These are phyloP conservation scores for Sterrhoptilus dennistouni DNA, from an alignment of 2,113 vertebrate genomes.

Conservation along the genomic window DNA sequence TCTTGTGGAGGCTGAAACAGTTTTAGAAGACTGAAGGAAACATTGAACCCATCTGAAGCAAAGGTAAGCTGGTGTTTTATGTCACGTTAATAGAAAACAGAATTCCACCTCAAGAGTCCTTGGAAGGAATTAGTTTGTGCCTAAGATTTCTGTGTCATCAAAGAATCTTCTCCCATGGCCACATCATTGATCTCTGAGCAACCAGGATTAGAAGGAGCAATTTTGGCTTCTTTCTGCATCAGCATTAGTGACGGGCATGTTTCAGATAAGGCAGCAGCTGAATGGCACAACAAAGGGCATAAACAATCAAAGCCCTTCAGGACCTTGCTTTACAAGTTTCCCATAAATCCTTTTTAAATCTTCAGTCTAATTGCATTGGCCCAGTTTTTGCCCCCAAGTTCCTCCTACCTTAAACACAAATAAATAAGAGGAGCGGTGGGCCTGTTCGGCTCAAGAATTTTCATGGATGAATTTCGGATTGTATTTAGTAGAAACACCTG, in stretches of 20 bases:
- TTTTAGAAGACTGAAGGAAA: neutral
- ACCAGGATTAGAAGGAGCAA: neutral
- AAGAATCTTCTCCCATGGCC: neutral
- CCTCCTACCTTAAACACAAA: neutral
- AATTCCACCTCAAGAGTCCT: neutral
- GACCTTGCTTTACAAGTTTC: neutral
- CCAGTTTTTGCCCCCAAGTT: neutral
- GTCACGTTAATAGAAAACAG: neutral
- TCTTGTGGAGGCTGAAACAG: neutral
- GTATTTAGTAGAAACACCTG: fast-evolving
- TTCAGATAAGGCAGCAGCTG: neutral
- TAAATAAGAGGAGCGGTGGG: neutral
- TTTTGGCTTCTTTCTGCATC: neutral
- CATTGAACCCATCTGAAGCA: neutral
- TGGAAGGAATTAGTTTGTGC: neutral
- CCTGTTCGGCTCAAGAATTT: neutral
- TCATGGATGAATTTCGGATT: neutral
- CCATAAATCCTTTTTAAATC: neutral
- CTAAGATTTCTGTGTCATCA: neutral
- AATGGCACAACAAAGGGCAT: slow-evolving; percentile 10
- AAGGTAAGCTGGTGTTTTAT: neutral
- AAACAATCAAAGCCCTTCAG: slow-evolving; percentile 26
- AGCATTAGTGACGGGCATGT: fast-evolving
- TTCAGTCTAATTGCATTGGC: neutral
- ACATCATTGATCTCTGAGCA: neutral